Base-by-base conservation (phyloP, 1,140 invertebrate genomes). In the Cecropterus lyciades region DNA sequence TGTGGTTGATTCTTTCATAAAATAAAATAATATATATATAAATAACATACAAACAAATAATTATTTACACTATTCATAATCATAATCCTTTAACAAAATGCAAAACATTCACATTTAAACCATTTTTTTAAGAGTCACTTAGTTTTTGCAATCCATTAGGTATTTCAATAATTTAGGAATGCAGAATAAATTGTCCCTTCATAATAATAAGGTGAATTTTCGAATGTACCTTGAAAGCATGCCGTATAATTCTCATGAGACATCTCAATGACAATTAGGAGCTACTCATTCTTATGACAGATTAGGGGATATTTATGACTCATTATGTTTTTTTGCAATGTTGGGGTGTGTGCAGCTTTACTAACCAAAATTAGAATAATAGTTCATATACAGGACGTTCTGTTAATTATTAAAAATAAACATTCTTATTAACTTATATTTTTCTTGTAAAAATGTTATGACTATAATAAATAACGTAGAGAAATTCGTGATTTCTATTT, bases 231-330 rank as follows among this genome's bases (percentile, higher is more conserved):
- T n/a, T 59, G 1, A 37, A 11, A n/a, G 33, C n/a, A n/a, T 11
- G 11, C 27, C 40, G 42, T 16, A 11, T 13, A 13, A 74, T 72
- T 77, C 73, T 74, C 73, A 77, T 66, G 77, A 70, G 78, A 75
- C 64, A 65, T 67, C 57, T 69, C 71, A 67, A 64, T 73, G 75
- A 78, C 73, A 73, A 62, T 63, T 70, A 59, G 70, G 67, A 72
- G 74, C 71, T 74, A 69, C 73, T 77, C 69, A 77, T 78, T 75
- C 70, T 82, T 79, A 55, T 73, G 70, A 84, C 73, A 80, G 73
- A 79, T 84, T 80, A 82, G 73, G 57, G 65, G 59, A 85, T 85
- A 84, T 82, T 85, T 80, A 82, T 73, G 81, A 73, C 75, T 78
- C 70, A 77, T 79, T 78, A 79, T 84, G 60, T 51, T 66, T 71